Evolutionary conservation across 2,888 invertebrate species (phyloP), one percentile per base, ranked within the genome.

Genomic region (Laspeyria flexula): DNA sequence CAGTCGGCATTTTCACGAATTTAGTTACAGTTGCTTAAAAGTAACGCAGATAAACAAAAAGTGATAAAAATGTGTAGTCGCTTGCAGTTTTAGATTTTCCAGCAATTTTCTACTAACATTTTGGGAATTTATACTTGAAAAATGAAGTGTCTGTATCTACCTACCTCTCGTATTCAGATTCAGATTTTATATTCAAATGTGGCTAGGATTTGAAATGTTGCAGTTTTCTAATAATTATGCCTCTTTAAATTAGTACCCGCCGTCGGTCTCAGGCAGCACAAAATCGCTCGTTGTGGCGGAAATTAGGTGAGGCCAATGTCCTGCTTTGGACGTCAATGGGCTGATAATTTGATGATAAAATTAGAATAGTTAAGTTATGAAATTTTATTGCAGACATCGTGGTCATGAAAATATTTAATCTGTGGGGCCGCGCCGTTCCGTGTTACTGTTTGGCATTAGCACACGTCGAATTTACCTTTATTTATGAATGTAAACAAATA

Each of bases 1-100:
- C 63, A 55, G 61, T 67, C 59, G 65, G 62, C 58, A 68, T 59
- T 75, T 74, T 71, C 62, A 64, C 55, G 61, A 71, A 69, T 77
- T 73, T 72, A 71, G 71, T 68, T 68, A 71, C 64, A 65, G 71
- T 75, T 65, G 65, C 64, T 68, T 51, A 48, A 65, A 62, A 60
- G 48, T 56, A 70, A 55, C 40, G 37, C 23, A 44, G 62, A 33
- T 38, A 45, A 39, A 45, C 39, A 39, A 38, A 45, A 33, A 30
- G 11, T 25, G 7, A 33, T 11, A 39, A 39, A 39, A 35, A 30
- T 18, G 18, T 27, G 27, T 35, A 16, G 35, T 11, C 35, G 25
- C 16, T 43, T 27, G 18, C 25, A 16, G 4, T 35, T 43, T 34
- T 25, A 33, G 23, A 33, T 41, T 43, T 15, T 5, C 3, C 11